Percentiles rank a stretch among this genome's conserved stretches.
Evolutionary conservation across 2,888 invertebrate genomes (phyloP).

Genomic region (Lepetodrilus schrolli): DNA sequence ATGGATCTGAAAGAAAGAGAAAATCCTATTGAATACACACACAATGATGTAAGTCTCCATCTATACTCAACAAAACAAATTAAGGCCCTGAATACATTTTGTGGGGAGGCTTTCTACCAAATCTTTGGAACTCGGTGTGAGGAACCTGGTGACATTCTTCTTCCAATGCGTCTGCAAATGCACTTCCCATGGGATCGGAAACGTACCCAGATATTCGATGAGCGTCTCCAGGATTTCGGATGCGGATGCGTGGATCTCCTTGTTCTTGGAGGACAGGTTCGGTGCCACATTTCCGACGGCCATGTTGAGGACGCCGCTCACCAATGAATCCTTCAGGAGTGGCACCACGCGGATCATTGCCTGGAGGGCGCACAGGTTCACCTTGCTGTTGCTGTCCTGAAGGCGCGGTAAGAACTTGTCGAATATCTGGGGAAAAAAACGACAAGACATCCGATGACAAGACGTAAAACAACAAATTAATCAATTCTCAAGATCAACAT

Average conservation of each 20-base stretch:
- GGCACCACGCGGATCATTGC: constrained; percentile 66
- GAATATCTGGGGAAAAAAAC: no score
- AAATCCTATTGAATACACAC: neutral
- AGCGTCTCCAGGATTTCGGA: constrained; percentile 66
- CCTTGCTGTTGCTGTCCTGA: constrained; percentile 75
- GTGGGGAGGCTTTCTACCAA: no score
- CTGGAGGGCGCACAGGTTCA: constrained; percentile 73
- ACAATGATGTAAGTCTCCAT: no score
- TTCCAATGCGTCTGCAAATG: neutral
- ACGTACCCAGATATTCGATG: constrained; percentile 69
- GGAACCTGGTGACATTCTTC: neutral
- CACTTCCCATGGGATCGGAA: neutral
- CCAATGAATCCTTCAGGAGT: constrained; percentile 59
- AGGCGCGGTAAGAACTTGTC: constrained; percentile 74
- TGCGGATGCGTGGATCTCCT: constrained; percentile 70
- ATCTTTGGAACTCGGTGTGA: neutral
- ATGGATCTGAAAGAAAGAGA: constrained; percentile 60
- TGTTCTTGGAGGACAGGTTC: constrained; percentile 74
- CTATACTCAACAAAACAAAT: no score
- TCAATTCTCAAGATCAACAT: no score
- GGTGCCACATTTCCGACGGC: constrained; percentile 68
- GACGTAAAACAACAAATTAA: no score
- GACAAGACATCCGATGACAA: no score
- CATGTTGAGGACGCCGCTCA: constrained; percentile 61
- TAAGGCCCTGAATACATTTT: no score